Base-by-base conservation (phyloP, 2,113 vertebrate genomes). In the Nothocercus nigrocapillus region DNA sequence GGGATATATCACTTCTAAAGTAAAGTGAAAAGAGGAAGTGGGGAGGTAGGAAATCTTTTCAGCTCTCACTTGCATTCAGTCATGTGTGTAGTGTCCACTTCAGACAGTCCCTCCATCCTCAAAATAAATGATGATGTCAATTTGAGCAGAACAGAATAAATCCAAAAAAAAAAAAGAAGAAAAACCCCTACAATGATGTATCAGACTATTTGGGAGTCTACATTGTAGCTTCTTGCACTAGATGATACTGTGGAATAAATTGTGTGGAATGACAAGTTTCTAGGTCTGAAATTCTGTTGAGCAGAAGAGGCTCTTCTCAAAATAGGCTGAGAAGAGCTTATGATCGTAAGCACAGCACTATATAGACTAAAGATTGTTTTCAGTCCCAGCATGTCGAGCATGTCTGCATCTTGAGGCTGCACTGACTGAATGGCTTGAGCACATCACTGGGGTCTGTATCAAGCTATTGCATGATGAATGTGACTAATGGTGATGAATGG, bases 141-240 rank as follows among this genome's bases (percentile, higher is more conserved):
- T 42, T 74, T 30, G 14, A 56, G 17, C 2, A 86, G 42, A 67
- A 69, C 19, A 47, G 63, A 78, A 66, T 42, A 73, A 70, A 81
- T 61, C 38, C 12, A 27, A 59, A 49, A 75, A 17, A 58, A 84
- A 49, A 49, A 49, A 49, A 22, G 15, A 45, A 45, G 15, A 18
- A 45, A 45, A 9, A 49, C 11, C 56, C 13, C 38, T 81, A 19
- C 34, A 81, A 14, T 3, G 10, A 59, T 21, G 13, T 44, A 64
- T 82, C 58, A 67, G 27, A 8, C 40, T 67, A 51, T 12, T 19
- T 0, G 0, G 24, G 51, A 42, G 13, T 47, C 94, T 81, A 7
- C 32, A 21, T 8, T 0, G 0, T 10, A 10, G 5, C 13, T 87
- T 51, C 30, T 3, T 47, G 54, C 5, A 1, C 19, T 67, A 14